Evolutionary conservation across 2,888 invertebrate genomes (phyloP).

Genomic region (Drosophila emarginata): DNA sequence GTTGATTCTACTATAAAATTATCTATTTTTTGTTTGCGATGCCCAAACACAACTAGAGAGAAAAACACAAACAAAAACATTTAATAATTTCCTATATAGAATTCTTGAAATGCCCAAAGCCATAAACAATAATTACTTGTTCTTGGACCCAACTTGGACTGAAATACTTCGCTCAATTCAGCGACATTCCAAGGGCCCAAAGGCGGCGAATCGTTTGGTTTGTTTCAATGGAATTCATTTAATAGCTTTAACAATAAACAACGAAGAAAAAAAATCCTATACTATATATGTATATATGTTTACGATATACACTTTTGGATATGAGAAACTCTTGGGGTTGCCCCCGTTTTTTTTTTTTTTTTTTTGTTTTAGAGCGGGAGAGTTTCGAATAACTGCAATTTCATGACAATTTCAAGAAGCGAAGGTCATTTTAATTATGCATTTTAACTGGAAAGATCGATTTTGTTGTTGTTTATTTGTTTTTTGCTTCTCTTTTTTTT

Average conservation of each 20-base stretch:
- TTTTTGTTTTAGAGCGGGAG: background rate
- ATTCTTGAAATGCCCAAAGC: constrained; percentile 52
- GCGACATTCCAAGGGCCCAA: constrained; percentile 54
- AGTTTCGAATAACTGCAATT: constrained; percentile 62
- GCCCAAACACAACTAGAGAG: background rate
- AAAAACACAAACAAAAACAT: constrained; percentile 14
- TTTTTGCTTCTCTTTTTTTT: background rate
- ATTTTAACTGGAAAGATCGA: constrained; percentile 66
- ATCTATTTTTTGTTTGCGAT: background rate
- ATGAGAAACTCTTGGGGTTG: constrained; percentile 6
- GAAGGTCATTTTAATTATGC: constrained; percentile 71
- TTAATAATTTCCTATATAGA: constrained; percentile 41
- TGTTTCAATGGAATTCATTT: constrained; percentile 66
- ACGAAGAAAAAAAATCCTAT: constrained; percentile 19
- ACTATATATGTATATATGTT: background rate
- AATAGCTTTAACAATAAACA: constrained; percentile 66
- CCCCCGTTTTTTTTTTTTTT: background rate
- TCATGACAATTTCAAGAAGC: constrained; percentile 21
- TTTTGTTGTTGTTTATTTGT: constrained; percentile 22
- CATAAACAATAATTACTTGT: constrained; percentile 62
- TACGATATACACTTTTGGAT: constrained; percentile 9
- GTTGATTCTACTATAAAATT: constrained; percentile 20
- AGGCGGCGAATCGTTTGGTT: constrained; percentile 40
- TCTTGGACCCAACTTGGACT: constrained; percentile 8
- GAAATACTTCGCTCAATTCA: constrained; percentile 15